Evolutionary conservation across 1,140 invertebrate species (phyloP).

Genomic region (Microvelia longipes): DNA sequence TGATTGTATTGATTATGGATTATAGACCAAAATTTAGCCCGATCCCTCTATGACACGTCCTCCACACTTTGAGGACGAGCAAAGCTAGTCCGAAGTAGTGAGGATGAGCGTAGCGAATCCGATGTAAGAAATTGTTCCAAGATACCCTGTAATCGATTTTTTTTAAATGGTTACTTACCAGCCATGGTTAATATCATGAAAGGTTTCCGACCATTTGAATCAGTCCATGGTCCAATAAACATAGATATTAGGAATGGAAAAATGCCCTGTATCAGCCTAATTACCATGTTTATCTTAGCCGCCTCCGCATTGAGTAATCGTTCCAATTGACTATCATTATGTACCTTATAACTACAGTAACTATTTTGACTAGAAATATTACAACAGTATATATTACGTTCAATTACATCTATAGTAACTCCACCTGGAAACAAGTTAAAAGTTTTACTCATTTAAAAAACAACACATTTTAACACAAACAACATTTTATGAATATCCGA

Average conservation of each 20-base stretch:
- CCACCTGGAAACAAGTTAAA: neutral
- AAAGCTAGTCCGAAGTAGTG: too few species aligned
- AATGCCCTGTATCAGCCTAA: neutral
- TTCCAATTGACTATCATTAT: neutral
- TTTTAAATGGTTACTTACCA: neutral
- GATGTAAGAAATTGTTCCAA: neutral
- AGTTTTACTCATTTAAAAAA: too few species aligned
- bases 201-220: neutral
- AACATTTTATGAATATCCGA: too few species aligned
- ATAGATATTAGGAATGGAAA: neutral
- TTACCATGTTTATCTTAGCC: neutral
- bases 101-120: too few species aligned
- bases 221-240: neutral
- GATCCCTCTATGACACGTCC: too few species aligned
- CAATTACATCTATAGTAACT: neutral
- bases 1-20: too few species aligned
- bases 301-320: neutral
- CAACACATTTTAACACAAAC: too few species aligned
- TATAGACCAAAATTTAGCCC: too few species aligned
- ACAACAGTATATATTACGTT: neutral
- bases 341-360: neutral
- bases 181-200: neutral
- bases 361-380: neutral
- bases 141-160: neutral
- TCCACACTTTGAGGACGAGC: too few species aligned